Evolutionary conservation across 2,888 invertebrate species (phyloP), one percentile per base, ranked within the genome.

Genomic region (Dynastes hyllus): DNA sequence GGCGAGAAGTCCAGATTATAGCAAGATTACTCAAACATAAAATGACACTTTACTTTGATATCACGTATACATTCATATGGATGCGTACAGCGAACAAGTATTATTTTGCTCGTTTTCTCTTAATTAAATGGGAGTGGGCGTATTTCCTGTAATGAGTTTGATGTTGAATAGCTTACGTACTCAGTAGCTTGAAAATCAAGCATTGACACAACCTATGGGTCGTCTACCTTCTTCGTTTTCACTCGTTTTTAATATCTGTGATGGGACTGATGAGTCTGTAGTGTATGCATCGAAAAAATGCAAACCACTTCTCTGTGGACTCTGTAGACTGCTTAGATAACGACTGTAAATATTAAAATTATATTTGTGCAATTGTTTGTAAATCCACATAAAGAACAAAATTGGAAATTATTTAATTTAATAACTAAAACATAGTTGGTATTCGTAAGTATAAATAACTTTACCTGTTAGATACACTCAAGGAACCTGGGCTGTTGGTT

Each of bases 1-100:
- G 71, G 69, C 29, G 61, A 67, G 77, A 40, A 58, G 53, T 22
- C 69, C 45, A 77, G 77, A 78, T 78, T 78, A 78, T 73, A 78
- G 63, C 51, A 37, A 65, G 78, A 78, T 73, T 71, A 77, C 69
- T n/a, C 77, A 77, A 77, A 77, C 77, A 55, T 40, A 66, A 78
- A 78, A 63, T 78, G 78, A 78, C 78, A 78, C 78, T 71, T 73
- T 55, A 55, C 65, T 78, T 78, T 73, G 50, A 63, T 55, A 71
- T 71, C 71, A 37, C 55, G 37, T 32, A 71, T 27, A 55, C 11
- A 51, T 71, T 55, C 50, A 55, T 58, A 45, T 61, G 40, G 45
- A 75, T 61, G 61, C 73, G 58, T 61, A 29, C 50, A 27, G 37
- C 11, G 22, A 45, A 32, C 51, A 27, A 73, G 16, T 75, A 61